Evolutionary conservation across 2,113 vertebrate species (phyloP), one percentile per base, ranked within the genome.

Genomic region (Acanthisitta chloris): DNA sequence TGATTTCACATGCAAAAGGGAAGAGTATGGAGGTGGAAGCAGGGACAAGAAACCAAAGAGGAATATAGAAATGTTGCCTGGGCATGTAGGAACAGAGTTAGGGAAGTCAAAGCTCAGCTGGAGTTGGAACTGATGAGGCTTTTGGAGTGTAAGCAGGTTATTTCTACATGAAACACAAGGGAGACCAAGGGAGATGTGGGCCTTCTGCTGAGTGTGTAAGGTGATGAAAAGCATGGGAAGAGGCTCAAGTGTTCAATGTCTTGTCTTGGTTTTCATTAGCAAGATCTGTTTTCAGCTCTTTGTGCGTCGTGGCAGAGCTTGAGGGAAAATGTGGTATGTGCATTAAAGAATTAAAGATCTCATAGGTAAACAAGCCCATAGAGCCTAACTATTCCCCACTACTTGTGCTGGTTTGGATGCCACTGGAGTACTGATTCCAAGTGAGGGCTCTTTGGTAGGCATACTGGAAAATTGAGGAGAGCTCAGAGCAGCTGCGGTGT

Each of bases 1-100:
- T 88, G 66, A 92, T 93, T 94, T 86, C 88, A 95, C 24, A 96
- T 95, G 91, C 94, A 93, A 93, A 96, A 88, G 70, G 59, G 62
- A 88, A 8, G 67, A 93, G 24, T 31, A 71, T 78, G 80, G 86
- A 95, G 83, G 80, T 4, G 43, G 92, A 92, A 94, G 65, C 51
- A 74, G 80, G 82, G 83, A 83, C 76, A 88, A 58, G 46, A 38
- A 81, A 74, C 76, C 59, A 55, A 81, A 92, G 59, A 43, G 21
- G n/a, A 90, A 3, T 21, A 86, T 40, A 51, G 38, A 84, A 73
- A 46, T 25, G 26, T 51, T 92, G 72, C 55, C 83, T 86, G 83
- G 51, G 76, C 43, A 3, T 28, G 86, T 81, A 57, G 90, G 36
- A 92, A 46, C 58, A 85, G 43, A 84, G 31, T 72, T 49, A 61